Evolutionary conservation across 2,888 invertebrate species (phyloP), one percentile per base, ranked within the genome.

Genomic region (Stenotaenia linearis): DNA sequence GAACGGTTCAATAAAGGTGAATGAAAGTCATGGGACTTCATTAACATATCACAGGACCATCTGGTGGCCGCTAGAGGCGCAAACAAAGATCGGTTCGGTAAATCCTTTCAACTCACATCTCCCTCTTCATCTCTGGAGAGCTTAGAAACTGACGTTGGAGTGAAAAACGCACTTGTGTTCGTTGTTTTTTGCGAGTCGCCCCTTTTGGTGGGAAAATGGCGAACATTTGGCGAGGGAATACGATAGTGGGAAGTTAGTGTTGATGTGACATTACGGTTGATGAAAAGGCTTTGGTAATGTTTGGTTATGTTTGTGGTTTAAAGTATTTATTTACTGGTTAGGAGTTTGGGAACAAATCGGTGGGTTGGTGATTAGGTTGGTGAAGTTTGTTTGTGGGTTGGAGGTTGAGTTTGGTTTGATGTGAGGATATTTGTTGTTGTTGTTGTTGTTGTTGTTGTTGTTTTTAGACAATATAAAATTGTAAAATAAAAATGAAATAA

Each of bases 21-120:
- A 69, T 69, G 25, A 69, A 69, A 69, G 69, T 69, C 28, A 69
- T 25, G 69, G 69, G 69, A 69, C 69, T 69, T 69, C 69, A 69
- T 69, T 69, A 69, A 25, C 69, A 69, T 69, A 69, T 69, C 69
- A 28, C 25, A 69, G 69, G 69, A 28, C 69, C 69, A 69, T 69
- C 69, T 69, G 69, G 69, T 69, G 50, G 4, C 45, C 25, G 23
- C 69, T 28, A 28, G 28, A 69, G 69, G 69, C 69, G 69, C 69
- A 28, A 69, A 69, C 69, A 69, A 69, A 69, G 69, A 69, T 28
- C 69, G 25, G 23, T 69, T 69, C 25, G 69, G 69, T 15, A 69
- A 69, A 69, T 69, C 69, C 69, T 69, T 69, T 69, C 69, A 69
- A 69, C 28, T 69, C 2, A 12, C 25, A 69, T 69, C 69, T 28